phyloP scores from a whole-genome alignment of 2,888 invertebrate genomes.

The Mimas tiliae region DNA sequence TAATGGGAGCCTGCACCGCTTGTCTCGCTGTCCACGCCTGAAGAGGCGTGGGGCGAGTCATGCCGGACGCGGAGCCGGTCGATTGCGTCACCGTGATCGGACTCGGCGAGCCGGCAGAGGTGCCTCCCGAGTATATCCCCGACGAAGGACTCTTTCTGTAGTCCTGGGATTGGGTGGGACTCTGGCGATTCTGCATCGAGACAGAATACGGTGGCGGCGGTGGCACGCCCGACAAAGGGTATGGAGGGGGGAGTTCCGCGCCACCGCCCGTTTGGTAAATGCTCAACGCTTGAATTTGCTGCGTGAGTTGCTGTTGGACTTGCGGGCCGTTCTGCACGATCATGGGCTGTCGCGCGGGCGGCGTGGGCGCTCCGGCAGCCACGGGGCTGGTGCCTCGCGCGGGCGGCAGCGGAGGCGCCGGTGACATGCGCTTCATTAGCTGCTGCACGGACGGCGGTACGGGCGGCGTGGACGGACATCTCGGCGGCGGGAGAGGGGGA shows the following conservation, averaged over 20 bases:
- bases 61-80: slow-evolving; percentile 86
- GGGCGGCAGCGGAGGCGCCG: slow-evolving; percentile 86
- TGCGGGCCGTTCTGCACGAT: slow-evolving; percentile 92
- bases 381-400: slow-evolving; percentile 91
- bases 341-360: slow-evolving; percentile 89
- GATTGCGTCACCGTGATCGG: slow-evolving; percentile 89
- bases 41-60: slow-evolving; percentile 92
- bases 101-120: slow-evolving; percentile 93
- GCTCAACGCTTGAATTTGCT: slow-evolving; percentile 94
- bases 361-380: slow-evolving; percentile 84
- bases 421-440: slow-evolving; percentile 86
- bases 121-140: slow-evolving; percentile 93
- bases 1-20: slow-evolving; percentile 96
- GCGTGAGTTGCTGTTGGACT: slow-evolving; percentile 93
- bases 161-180: slow-evolving; percentile 92
- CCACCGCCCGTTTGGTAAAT: slow-evolving; percentile 88
- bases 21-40: slow-evolving; percentile 94
- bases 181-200: slow-evolving; percentile 94
- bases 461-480: slow-evolving; percentile 88
- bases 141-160: slow-evolving; percentile 94
- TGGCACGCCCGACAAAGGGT: slow-evolving; percentile 86
- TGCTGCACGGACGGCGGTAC: slow-evolving; percentile 87
- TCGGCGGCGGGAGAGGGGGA: slow-evolving; percentile 90
- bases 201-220: slow-evolving; percentile 94
- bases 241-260: slow-evolving; percentile 89